These are phyloP conservation scores for Penaeus japonicus DNA, from an alignment of 1,140 invertebrate species.

Conservation along the genomic window DNA sequence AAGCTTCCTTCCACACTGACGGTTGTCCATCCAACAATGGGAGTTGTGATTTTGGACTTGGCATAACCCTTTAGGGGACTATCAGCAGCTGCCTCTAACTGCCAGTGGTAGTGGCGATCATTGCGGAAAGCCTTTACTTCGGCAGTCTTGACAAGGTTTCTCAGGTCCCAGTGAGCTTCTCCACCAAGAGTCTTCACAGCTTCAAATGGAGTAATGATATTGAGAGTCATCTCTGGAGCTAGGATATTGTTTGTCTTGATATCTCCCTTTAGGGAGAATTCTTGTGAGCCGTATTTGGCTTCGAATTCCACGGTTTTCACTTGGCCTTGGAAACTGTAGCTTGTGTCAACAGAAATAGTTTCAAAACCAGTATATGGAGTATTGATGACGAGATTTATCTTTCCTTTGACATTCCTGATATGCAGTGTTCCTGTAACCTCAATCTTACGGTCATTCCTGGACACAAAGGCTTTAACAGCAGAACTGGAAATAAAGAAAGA, in stretches of 20 bases:
- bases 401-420: slow-evolving; percentile 9
- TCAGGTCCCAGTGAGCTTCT: slow-evolving; percentile 7
- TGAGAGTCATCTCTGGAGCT: slow-evolving; percentile 32
- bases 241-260: slow-evolving; percentile 3
- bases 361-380: neutral
- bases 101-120: slow-evolving; percentile 3
- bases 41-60: neutral
- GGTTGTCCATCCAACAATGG: slow-evolving; percentile 24
- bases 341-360: neutral
- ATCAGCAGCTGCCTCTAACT: slow-evolving; percentile 25
- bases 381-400: slow-evolving; percentile 10
- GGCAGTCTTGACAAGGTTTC: neutral
- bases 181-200: neutral
- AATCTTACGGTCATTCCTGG: slow-evolving; percentile 26
- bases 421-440: slow-evolving; percentile 24
- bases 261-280: slow-evolving; percentile 2
- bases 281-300: neutral
- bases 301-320: slow-evolving; percentile 22
- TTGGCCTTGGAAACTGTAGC: neutral
- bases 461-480: neutral
- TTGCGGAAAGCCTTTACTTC: slow-evolving; percentile 2
- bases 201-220: slow-evolving; percentile 31
- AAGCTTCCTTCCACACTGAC: neutral
- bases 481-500: slow-evolving; percentile 26
- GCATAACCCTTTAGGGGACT: neutral